A percentile compares a stretch with the other conserved stretches of the same genome.
phyloP scores from a whole-genome alignment of 2,113 vertebrate species.

The Hydropotes inermis region DNA sequence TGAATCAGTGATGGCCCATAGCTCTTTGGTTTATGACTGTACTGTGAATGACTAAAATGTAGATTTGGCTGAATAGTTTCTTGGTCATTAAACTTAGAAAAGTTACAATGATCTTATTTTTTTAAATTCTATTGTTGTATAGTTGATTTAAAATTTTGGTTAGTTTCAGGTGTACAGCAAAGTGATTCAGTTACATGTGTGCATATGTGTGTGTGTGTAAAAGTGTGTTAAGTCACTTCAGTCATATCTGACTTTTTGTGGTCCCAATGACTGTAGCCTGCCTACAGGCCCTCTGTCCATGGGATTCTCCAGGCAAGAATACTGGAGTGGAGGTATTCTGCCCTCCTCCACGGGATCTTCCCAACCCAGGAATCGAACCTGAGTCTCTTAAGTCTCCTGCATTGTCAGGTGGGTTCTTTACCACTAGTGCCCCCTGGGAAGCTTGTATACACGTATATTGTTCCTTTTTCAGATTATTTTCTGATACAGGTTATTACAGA shows the following conservation, averaged over 20 bases:
- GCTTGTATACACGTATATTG: neutral
- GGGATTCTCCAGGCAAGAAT: neutral
- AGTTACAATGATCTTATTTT: neutral
- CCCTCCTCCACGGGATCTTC: neutral
- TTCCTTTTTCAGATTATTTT: neutral
- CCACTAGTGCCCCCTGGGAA: neutral
- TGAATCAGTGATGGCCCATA: neutral
- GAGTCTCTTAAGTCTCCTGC: neutral
- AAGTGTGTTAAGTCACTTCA: neutral
- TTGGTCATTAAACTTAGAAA: constrained; percentile 23
- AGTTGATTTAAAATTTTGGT: neutral
- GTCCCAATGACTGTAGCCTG: neutral
- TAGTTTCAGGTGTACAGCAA: neutral
- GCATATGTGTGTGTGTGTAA: neutral
- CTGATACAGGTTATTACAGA: neutral
- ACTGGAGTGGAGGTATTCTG: neutral
- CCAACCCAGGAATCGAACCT: neutral
- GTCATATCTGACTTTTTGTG: neutral
- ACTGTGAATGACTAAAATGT: neutral
- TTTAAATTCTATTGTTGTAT: neutral
- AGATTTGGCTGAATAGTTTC: neutral
- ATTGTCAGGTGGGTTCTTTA: neutral
- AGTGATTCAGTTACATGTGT: neutral
- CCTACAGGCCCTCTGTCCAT: neutral
- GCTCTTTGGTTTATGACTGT: neutral